Evolutionary conservation across 2,888 invertebrate species (phyloP).

Genomic region (Papilio gigon): DNA sequence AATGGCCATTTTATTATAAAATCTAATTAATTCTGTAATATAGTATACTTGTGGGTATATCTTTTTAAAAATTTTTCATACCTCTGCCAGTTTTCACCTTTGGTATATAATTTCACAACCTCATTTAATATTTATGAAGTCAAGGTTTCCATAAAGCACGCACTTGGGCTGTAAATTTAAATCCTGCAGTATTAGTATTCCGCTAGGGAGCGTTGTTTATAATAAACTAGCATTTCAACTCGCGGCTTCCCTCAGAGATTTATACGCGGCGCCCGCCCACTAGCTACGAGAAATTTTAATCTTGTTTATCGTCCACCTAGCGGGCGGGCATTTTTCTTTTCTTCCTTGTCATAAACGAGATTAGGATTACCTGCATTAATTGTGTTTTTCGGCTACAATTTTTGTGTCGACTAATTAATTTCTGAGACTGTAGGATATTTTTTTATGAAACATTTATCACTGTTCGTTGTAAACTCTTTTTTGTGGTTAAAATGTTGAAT

Average conservation of each 20-base stretch:
- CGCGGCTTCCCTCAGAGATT: constrained; percentile 55
- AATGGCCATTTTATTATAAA: neutral
- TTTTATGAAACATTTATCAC: neutral
- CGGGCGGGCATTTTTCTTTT: constrained; percentile 36
- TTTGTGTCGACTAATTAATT: constrained; percentile 13
- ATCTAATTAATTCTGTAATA: neutral
- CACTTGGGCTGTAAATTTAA: constrained; percentile 46
- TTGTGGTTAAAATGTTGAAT: neutral
- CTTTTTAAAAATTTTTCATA: neutral
- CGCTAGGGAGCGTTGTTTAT: constrained; percentile 48
- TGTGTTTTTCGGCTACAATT: constrained; percentile 18
- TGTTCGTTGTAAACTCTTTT: neutral
- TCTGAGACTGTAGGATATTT: neutral
- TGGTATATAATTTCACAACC: constrained; percentile 18
- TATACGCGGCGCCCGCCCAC: constrained; percentile 55
- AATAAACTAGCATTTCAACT: constrained; percentile 51
- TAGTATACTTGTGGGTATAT: neutral
- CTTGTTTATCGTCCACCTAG: constrained; percentile 61
- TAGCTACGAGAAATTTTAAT: constrained; percentile 67
- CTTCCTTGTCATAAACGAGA: constrained; percentile 24
- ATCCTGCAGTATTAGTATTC: constrained; percentile 52
- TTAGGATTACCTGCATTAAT: constrained; percentile 25
- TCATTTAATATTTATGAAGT: constrained; percentile 45
- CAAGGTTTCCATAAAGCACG: constrained; percentile 50
- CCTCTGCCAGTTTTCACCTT: neutral